Percentiles rank a stretch among this genome's conserved stretches.
Conservation (phyloP, 2,113 vertebrate genomes). For the Cnemophilus loriae region DNA sequence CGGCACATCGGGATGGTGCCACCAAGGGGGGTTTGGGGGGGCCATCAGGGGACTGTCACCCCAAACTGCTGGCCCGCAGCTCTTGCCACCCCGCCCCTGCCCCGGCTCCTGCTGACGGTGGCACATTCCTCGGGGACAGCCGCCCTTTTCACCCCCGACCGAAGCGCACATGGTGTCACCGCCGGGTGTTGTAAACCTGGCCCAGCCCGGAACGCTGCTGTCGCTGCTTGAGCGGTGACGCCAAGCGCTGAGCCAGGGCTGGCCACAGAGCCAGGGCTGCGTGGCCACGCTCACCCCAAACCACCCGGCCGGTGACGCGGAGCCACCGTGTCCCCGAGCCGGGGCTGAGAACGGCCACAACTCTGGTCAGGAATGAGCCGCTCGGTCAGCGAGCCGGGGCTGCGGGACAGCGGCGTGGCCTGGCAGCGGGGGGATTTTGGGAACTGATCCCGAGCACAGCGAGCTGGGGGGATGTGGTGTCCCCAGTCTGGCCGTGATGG, state of each 20-base stretch:
- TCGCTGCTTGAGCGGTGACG: background rate
- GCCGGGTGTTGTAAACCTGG: background rate
- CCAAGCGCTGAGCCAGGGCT: background rate
- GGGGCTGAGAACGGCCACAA: background rate
- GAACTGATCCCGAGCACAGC: fast-evolving
- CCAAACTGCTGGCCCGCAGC: background rate
- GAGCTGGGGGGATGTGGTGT: background rate
- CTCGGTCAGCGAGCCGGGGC: fast-evolving
- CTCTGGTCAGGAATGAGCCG: background rate
- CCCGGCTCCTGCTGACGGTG: conserved; percentile 18
- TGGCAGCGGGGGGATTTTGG: fast-evolving
- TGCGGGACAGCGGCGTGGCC: fast-evolving
- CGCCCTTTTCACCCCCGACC: background rate
- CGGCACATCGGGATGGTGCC: fast-evolving
- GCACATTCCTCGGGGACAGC: background rate
- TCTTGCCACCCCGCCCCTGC: background rate
- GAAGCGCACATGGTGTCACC: background rate
- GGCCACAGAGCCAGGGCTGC: background rate
- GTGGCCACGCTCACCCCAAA: background rate
- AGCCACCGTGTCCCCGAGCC: background rate
- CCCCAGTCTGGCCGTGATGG: fast-evolving
- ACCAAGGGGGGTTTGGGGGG: fast-evolving
- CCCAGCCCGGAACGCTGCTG: background rate
- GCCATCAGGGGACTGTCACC: fast-evolving
- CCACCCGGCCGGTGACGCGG: fast-evolving